Evolutionary conservation across 2,888 invertebrate species (phyloP), one percentile per base, ranked within the genome.

Genomic region (Heliothis peltigera): DNA sequence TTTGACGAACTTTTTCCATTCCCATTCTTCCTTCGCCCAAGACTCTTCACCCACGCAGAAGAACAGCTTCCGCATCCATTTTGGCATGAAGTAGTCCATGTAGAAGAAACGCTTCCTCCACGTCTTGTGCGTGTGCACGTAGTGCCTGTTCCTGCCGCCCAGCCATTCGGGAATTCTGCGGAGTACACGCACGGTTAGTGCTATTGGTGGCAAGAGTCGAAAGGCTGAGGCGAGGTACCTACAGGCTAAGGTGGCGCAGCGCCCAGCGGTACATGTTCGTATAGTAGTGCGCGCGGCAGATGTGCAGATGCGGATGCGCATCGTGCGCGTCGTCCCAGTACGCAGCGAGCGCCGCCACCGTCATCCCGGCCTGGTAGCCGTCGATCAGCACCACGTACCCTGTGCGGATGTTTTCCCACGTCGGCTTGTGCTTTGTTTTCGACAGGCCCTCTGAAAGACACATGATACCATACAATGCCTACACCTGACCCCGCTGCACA

Each of bases 31-130:
- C 18, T 58, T 21, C 4, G 63, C 28, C 81, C 81, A 81, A 6
- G 77, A 70, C 0, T 71, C 52, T 10, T 78, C 58, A 1, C 64
- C 47, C 4, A 81, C 68, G 21, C 66, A 80, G 44, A 74, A 75
- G 15, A 81, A 46, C 10, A 80, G 4, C 3, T 64, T 57, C 44
- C 68, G 52, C 21, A 81, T 44, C 81, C 81, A 81, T 1, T 64
- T 12, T 10, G 81, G 81, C 42, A 77, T 28, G 18, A 74, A 70
- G 35, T 53, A 47, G 51, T 81, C 61, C 65, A 67, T 75, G 32
- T 58, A 76, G 52, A 39, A 64, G 59, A 63, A 81, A 21, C 81
- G 75, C 18, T 69, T 75, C n/a, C 21, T 58, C 81, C 81, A 81
- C 28, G 74, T 53, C 48, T 65, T 60, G 8, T 77, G 76, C 17